phyloP scores from a whole-genome alignment of 2,888 invertebrate genomes.

The Pimpla rufipes region DNA sequence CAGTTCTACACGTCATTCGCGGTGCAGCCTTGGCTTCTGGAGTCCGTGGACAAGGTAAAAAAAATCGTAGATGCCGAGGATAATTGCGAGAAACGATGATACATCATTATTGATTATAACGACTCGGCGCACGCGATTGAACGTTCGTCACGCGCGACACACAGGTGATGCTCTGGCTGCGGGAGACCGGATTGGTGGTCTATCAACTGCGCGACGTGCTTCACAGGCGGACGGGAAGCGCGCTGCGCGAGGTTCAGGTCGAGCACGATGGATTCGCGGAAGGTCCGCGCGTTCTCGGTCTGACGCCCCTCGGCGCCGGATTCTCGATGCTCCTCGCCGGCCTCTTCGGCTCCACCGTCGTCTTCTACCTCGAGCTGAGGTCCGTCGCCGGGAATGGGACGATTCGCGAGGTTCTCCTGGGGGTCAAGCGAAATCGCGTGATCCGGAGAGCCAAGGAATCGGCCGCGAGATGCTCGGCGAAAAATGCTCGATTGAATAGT shows the following conservation, averaged over 20 bases:
- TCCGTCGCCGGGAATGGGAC: slow-evolving; percentile 29
- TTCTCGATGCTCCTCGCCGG: slow-evolving; percentile 77
- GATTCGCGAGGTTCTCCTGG: neutral
- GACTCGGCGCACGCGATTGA: neutral
- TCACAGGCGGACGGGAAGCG: slow-evolving; percentile 73
- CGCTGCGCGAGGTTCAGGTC: slow-evolving; percentile 76
- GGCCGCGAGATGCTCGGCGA: neutral
- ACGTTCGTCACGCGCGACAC: neutral
- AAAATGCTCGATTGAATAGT: neutral
- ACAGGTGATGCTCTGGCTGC: slow-evolving; percentile 76
- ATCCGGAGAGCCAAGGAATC: neutral
- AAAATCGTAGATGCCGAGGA: neutral
- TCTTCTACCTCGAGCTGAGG: slow-evolving; percentile 77
- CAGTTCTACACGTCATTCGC: slow-evolving; percentile 78
- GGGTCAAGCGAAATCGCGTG: slow-evolving; percentile 3
- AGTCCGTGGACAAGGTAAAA: slow-evolving; percentile 77
- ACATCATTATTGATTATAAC: neutral
- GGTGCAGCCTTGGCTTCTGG: slow-evolving; percentile 80
- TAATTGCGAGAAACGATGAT: neutral
- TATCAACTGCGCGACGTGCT: slow-evolving; percentile 79
- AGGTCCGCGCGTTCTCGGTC: slow-evolving; percentile 70
- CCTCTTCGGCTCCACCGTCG: slow-evolving; percentile 71
- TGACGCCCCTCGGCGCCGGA: slow-evolving; percentile 80
- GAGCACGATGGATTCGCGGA: slow-evolving; percentile 76
- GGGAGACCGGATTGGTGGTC: slow-evolving; percentile 76